Percentiles rank a stretch among this genome's conserved stretches.
phyloP scores from a whole-genome alignment of 2,888 invertebrate species.

The Polydrusus pterygomalis region DNA sequence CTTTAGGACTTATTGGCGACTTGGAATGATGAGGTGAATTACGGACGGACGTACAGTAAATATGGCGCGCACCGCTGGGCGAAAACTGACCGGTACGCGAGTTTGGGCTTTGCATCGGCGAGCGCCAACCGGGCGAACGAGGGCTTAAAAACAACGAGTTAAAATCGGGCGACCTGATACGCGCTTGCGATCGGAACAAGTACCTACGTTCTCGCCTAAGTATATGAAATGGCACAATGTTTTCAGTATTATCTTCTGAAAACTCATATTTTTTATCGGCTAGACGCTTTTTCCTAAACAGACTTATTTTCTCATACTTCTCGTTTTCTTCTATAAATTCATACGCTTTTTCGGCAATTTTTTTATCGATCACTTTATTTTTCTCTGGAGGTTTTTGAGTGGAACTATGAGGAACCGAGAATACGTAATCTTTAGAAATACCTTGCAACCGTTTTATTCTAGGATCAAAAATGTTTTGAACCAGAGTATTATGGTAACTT shows the following conservation, averaged over 20 bases:
- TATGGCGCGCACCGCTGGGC: constrained; percentile 66
- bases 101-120: constrained; percentile 71
- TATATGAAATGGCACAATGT: constrained; percentile 80
- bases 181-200: constrained; percentile 65
- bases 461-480: constrained; percentile 70
- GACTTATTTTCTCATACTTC: constrained; percentile 90
- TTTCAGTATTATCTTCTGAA: constrained; percentile 83
- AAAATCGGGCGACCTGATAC: constrained; percentile 69
- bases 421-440: constrained; percentile 67
- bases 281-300: constrained; percentile 86
- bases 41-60: constrained; percentile 67
- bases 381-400: constrained; percentile 61
- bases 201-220: constrained; percentile 72
- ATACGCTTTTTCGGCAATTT: constrained; percentile 84
- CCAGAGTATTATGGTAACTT: constrained; percentile 71
- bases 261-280: constrained; percentile 96
- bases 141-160: constrained; percentile 69
- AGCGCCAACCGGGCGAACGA: constrained; percentile 66
- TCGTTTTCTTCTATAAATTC: constrained; percentile 90
- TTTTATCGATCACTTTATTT: constrained; percentile 69
- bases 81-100: constrained; percentile 70
- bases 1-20: constrained; percentile 70
- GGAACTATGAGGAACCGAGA: constrained; percentile 68
- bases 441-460: constrained; percentile 69
- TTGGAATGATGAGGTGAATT: constrained; percentile 70